Evolutionary conservation across 2,888 invertebrate genomes (phyloP).

Genomic region (Ommatoiulus sabulosus): DNA sequence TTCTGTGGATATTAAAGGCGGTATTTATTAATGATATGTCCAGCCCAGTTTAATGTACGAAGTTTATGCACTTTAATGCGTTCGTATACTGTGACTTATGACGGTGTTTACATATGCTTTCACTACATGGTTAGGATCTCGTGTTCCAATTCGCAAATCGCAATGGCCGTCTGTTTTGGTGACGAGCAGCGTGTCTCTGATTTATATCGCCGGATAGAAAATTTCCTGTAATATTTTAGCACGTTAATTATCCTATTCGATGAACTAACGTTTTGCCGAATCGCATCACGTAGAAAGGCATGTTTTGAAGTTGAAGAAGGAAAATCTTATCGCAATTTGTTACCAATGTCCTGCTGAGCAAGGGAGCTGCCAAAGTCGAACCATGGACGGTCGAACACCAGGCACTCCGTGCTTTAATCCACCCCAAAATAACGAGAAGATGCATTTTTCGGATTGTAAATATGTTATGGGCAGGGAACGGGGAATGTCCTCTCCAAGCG

Average conservation of each 20-base stretch:
- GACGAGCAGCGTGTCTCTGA: not conserved
- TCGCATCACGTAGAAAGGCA: not conserved
- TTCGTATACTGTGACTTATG: too few relatives aligned
- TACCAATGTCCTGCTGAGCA: not conserved
- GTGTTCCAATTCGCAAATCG: not conserved
- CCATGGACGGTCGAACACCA: too few relatives aligned
- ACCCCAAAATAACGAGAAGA: constrained; percentile 23
- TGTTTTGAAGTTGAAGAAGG: not conserved
- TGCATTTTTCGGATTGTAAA: constrained; percentile 4
- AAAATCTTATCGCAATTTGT: not conserved
- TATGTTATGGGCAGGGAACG: constrained; percentile 47
- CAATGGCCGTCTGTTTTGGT: not conserved
- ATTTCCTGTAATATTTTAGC: not conserved
- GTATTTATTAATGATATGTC: too few relatives aligned
- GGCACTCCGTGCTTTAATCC: not conserved
- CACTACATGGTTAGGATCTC: not conserved
- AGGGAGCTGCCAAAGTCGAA: constrained; percentile 24
- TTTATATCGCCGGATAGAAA: not conserved
- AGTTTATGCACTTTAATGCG: too few relatives aligned
- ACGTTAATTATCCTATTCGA: not conserved
- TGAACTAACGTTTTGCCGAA: not conserved
- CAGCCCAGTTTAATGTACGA: too few relatives aligned
- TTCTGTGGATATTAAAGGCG: too few relatives aligned
- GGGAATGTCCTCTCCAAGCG: not conserved
- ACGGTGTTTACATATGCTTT: not conserved